Base-by-base conservation (phyloP, 2,888 invertebrate genomes). In the Oligia strigilis region DNA sequence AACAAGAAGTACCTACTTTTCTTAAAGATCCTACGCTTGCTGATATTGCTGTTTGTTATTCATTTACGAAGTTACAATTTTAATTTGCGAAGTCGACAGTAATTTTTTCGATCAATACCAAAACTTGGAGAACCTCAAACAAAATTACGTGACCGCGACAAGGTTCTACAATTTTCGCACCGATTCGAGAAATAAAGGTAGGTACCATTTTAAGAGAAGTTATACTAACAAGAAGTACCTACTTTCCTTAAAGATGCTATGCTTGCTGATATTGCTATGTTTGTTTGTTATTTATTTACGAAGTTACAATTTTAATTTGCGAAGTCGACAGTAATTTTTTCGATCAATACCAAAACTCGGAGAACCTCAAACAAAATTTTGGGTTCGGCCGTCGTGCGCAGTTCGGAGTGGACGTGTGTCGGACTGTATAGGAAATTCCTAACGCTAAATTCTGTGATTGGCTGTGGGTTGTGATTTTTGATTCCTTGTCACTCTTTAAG, bases 111-210 rank as follows among this genome's bases (percentile, higher is more conserved):
- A 79, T 81, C 77, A 79, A 82, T 87, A 72, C 40, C n/a, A 77
- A 79, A 85, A 72, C 49, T 19, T 62, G 76, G 46, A 74, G 69
- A 69, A 74, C 80, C 75, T 80, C 75, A 77, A 78, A 82, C 84
- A 88, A 86, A 87, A 89, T 84, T 83, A 88, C 82, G 82, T 84
- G 80, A 88, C 82, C 78, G 78, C 81, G 70, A 55, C 77, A 75
- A 77, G 77, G 85, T 90, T 88, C 75, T 85, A 90, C 90, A 91
- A 90, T 91, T 93, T 90, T 90, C 88, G 84, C 89, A 86, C 81
- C 79, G 80, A 91, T 91, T 89, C 83, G 82, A 85, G 90, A 91
- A 89, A 90, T 91, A 93, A 92, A 90, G 91, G 91, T 91, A 29
- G 1, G 29, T 29, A 1, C 29, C 29, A 29, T 29, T 29, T 29